These are phyloP conservation scores for Intellagama lesueurii DNA, from an alignment of 2,797 vertebrate species.

Conservation along the genomic window DNA sequence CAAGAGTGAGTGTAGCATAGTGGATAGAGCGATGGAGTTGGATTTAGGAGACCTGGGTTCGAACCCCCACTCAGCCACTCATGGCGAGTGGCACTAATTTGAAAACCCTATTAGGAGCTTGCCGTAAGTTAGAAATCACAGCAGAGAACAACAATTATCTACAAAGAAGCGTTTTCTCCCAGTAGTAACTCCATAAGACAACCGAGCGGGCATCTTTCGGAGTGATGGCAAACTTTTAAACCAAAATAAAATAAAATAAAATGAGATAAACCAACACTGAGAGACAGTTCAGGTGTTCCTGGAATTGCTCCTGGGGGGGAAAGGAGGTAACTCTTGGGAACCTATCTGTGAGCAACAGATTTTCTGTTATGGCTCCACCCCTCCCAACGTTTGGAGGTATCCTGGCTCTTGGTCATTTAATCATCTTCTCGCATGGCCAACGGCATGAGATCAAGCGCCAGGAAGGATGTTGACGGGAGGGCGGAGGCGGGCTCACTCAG, in stretches of 20 bases:
- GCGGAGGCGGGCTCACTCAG: not conserved
- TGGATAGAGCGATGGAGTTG: too few species aligned
- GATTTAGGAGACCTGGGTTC: too few species aligned
- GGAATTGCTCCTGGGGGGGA: not conserved
- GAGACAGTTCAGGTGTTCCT: not conserved
- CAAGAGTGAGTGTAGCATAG: too few species aligned
- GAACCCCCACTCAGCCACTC: too few species aligned
- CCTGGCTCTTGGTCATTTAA: not conserved
- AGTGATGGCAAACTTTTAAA: too few species aligned
- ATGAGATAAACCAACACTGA: not conserved
- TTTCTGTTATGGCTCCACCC: not conserved
- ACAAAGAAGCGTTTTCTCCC: not conserved
- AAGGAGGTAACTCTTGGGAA: not conserved
- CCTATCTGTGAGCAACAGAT: not conserved
- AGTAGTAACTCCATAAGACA: not conserved
- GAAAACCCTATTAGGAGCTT: too few species aligned
- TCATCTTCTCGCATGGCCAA: not conserved
- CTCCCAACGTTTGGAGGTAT: not conserved
- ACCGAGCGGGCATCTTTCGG: too few species aligned
- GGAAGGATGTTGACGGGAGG: not conserved
- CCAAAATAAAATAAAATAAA: too few species aligned
- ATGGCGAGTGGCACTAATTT: too few species aligned
- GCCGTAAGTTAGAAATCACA: too few species aligned
- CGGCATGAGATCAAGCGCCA: not conserved
- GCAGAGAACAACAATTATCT: too few species aligned